These are phyloP conservation scores for Leuctra nigra DNA, from an alignment of 2,888 invertebrate species.

Conservation along the genomic window DNA sequence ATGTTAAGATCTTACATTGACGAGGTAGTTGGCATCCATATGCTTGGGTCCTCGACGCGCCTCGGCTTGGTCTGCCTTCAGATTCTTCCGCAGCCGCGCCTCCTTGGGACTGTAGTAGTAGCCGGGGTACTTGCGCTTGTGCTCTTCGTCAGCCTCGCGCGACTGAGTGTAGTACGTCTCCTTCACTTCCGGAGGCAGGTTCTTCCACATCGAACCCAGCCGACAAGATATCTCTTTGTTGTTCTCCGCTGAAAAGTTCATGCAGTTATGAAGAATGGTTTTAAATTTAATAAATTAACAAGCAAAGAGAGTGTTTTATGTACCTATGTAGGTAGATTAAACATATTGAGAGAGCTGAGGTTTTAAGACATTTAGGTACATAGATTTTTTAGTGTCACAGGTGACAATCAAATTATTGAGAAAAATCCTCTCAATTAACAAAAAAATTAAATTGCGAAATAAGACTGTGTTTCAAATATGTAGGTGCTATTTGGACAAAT, in stretches of 20 bases:
- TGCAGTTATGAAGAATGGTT: too few relatives aligned
- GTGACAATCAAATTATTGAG: too few relatives aligned
- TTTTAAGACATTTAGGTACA: too few relatives aligned
- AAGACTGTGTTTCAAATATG: too few relatives aligned
- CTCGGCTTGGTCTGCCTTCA: conserved; percentile 25
- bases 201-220: conserved; percentile 46
- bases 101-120: conserved; percentile 42
- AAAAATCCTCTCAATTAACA: too few relatives aligned
- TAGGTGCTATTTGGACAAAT: too few relatives aligned
- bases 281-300: too few relatives aligned
- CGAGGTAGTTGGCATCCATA: conserved; percentile 22
- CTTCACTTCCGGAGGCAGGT: conserved; percentile 39
- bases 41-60: conserved; percentile 19
- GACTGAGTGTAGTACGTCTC: conserved; percentile 41
- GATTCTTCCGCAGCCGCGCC: conserved; percentile 37
- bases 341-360: too few relatives aligned
- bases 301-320: too few relatives aligned
- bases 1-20: conserved; percentile 20
- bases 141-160: conserved; percentile 40
- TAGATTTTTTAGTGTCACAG: too few relatives aligned
- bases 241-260: conserved; percentile 38
- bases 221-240: conserved; percentile 46
- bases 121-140: conserved; percentile 42
- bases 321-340: too few relatives aligned
- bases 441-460: too few relatives aligned